Evolutionary conservation across 2,888 invertebrate species (phyloP).

Genomic region (Dryadula phaetusa): DNA sequence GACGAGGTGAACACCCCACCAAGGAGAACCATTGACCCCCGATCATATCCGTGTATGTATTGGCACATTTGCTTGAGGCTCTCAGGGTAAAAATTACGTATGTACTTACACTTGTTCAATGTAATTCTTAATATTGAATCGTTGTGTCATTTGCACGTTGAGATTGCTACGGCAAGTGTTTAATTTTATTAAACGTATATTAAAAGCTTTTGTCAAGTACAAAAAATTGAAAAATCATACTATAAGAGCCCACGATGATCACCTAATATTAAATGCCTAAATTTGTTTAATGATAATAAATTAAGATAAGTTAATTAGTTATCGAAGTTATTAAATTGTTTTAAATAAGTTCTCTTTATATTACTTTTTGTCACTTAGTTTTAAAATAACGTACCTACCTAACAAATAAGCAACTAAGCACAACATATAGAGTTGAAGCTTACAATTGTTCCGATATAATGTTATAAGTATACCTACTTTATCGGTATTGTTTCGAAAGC

Average conservation of each 20-base stretch:
- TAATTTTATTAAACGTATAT: not conserved
- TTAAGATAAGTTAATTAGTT: no score
- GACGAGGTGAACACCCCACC: constrained; percentile 79
- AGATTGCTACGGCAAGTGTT: not conserved
- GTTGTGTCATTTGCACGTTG: not conserved
- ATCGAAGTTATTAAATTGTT: not conserved
- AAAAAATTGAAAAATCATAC: no score
- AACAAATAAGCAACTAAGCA: no score
- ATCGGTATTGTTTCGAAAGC: no score
- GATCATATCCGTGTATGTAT: constrained; percentile 66
- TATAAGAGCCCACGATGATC: no score
- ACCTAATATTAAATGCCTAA: not conserved
- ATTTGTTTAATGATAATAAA: not conserved
- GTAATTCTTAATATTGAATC: constrained; percentile 10
- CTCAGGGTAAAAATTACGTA: constrained; percentile 45
- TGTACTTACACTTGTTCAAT: constrained; percentile 29
- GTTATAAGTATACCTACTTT: no score
- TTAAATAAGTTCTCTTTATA: no score
- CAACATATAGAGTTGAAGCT: no score
- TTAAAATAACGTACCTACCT: no score
- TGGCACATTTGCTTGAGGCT: constrained; percentile 47
- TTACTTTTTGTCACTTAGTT: no score
- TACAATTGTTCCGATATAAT: no score
- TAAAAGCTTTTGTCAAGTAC: not conserved
- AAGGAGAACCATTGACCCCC: constrained; percentile 81